Conservation (phyloP, 2,113 vertebrate genomes). For the Nematolebias whitei region DNA sequence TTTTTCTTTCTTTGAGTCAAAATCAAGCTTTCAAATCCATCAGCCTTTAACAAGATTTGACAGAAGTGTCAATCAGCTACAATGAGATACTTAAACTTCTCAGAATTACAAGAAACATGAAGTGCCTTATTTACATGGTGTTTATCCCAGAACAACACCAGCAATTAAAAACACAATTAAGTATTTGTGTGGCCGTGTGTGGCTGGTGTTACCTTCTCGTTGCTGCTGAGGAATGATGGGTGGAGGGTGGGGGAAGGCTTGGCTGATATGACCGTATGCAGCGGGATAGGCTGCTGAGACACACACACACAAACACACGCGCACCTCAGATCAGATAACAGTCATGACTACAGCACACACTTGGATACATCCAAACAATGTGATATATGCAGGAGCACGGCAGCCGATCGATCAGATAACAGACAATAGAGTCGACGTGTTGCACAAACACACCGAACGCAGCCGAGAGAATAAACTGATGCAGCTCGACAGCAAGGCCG, state of each 20-base stretch:
- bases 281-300: conserved; percentile 97
- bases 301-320: conserved; percentile 75
- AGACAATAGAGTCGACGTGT: conserved; percentile 61
- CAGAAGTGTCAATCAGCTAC: not conserved
- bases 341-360: conserved; percentile 47
- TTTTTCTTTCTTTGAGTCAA: conserved; percentile 4
- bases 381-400: conserved; percentile 67
- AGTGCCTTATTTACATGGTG: too few species aligned
- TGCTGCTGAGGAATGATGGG: conserved; percentile 98
- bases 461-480: conserved; percentile 53
- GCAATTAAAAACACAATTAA: not conserved
- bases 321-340: conserved; percentile 71
- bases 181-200: conserved; percentile 26
- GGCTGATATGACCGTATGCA: conserved; percentile 99
- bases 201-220: conserved; percentile 91
- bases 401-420: conserved; percentile 70
- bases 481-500: conserved; percentile 40
- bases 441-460: conserved; percentile 30
- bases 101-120: conserved; percentile 10
- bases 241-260: conserved; percentile 98
- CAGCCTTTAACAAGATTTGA: not conserved
- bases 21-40: not conserved
- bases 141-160: too few species aligned
- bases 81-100: conserved; percentile 12
- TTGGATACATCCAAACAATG: conserved; percentile 57